Evolutionary conservation across 1,140 invertebrate species (phyloP).

Genomic region (Lysiphlebus fabarum): DNA sequence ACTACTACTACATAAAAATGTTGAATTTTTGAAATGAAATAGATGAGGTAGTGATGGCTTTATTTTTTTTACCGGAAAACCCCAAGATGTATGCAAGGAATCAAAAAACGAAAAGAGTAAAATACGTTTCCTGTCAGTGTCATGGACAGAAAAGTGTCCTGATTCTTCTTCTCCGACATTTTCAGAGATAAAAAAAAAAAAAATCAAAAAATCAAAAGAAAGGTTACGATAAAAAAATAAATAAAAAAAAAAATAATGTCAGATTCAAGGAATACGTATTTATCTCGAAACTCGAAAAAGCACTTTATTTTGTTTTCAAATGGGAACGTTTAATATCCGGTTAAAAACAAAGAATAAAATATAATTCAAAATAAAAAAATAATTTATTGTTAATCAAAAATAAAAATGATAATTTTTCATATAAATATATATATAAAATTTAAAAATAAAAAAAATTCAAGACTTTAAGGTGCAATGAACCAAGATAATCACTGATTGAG

Average conservation of each 20-base stretch:
- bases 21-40: no score
- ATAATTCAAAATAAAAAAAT: no score
- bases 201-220: neutral
- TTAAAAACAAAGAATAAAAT: no score
- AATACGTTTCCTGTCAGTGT: neutral
- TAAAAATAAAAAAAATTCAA: no score
- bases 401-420: no score
- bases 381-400: no score
- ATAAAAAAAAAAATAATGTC: constrained; percentile 6
- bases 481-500: constrained; percentile 44
- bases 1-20: no score
- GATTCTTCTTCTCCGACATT: neutral
- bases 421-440: no score
- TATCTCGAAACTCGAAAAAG: neutral
- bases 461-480: constrained; percentile 38
- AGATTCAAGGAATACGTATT: constrained; percentile 2
- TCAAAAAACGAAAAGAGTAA: neutral
- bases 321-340: no score
- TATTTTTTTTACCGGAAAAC: neutral
- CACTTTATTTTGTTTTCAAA: no score
- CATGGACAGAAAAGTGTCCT: neutral
- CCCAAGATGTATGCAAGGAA: neutral
- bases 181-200: neutral
- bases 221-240: neutral
- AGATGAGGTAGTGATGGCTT: no score